Conservation (phyloP, 2,113 vertebrate species). For the Pontoporia blainvillei region DNA sequence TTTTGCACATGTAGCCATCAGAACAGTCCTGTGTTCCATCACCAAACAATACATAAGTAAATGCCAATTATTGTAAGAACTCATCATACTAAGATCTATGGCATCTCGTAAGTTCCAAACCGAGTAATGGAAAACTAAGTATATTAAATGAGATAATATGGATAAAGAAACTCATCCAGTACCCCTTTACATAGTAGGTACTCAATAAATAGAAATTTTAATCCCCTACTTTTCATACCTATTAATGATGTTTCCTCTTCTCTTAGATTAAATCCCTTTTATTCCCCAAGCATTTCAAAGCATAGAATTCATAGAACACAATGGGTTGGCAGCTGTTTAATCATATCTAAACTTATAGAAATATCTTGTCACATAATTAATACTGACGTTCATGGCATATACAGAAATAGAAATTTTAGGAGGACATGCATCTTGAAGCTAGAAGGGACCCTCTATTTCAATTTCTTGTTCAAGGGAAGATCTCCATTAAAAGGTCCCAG, state of each 20-base stretch:
- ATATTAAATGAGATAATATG: neutral
- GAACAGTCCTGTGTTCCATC: slow-evolving; percentile 75
- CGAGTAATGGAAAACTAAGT: neutral
- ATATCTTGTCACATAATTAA: neutral
- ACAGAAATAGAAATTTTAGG: neutral
- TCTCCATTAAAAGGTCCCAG: neutral
- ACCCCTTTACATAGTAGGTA: neutral
- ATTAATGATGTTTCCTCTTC: neutral
- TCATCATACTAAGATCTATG: slow-evolving; percentile 16
- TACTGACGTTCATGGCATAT: neutral
- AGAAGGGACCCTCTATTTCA: neutral
- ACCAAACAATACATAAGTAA: slow-evolving; percentile 59
- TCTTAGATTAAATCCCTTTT: neutral
- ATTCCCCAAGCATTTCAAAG: slow-evolving; percentile 13
- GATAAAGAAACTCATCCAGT: neutral
- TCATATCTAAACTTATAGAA: neutral
- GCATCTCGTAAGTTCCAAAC: neutral
- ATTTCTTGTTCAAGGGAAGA: neutral
- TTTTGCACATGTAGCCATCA: slow-evolving; percentile 85
- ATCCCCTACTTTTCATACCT: neutral
- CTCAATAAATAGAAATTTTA: neutral
- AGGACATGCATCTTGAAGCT: neutral
- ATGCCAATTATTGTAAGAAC: slow-evolving; percentile 30
- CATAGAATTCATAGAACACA: slow-evolving; percentile 22
- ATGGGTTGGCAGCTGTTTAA: neutral